A percentile compares a stretch with the other conserved stretches of the same genome.
These are phyloP conservation scores for Poecilia gillii DNA, from an alignment of 2,797 vertebrate species.

Conservation along the genomic window DNA sequence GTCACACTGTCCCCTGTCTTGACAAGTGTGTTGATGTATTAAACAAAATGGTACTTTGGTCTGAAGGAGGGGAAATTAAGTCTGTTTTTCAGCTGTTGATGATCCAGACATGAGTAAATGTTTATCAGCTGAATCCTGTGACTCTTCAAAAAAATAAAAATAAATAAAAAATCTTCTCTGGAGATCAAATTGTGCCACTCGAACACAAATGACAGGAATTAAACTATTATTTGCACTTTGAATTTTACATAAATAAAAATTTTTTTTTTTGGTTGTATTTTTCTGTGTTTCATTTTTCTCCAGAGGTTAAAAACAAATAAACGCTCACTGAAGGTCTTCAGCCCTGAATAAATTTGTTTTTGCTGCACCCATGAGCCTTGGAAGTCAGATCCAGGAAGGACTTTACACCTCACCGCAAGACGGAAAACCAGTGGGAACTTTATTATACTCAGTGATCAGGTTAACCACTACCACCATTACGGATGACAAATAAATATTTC, in stretches of 20 bases:
- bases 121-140: background rate
- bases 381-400: background rate
- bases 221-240: background rate
- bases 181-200: background rate
- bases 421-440: background rate
- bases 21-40: background rate
- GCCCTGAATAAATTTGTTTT: background rate
- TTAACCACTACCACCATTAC: background rate
- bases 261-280: background rate
- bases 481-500: background rate
- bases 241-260: background rate
- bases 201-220: background rate
- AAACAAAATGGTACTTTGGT: background rate
- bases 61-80: background rate
- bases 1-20: background rate
- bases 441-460: background rate
- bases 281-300: background rate
- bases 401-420: background rate
- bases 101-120: background rate
- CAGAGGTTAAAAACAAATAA: background rate
- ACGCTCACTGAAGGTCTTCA: background rate
- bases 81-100: background rate
- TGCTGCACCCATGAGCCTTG: background rate
- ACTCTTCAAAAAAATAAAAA: background rate
- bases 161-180: background rate